Evolutionary conservation across 1,140 invertebrate genomes (phyloP), one percentile per base, ranked within the genome.

Genomic region (Diachasma alloeum): DNA sequence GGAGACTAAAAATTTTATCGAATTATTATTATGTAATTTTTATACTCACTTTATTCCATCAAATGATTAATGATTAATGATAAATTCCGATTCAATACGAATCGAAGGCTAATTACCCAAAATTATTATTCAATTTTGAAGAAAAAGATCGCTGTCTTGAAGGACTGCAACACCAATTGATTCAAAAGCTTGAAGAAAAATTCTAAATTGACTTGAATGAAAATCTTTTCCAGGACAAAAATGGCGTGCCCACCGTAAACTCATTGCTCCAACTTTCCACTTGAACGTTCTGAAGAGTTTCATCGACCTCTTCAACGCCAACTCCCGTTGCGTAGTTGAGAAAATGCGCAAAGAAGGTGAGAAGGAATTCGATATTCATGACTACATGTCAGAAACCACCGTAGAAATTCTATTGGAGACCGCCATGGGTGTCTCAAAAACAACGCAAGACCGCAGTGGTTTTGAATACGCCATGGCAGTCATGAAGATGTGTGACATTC

Each of bases 401-500:
- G 95, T 96, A 1, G 94, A 96, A 88, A 95, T 95, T 78, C 91
- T 96, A 63, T 88, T 96, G 73, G 94, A 95, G 91, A 95, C 94
- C 15, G 94, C 94, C 0, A 95, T 95, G 94, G 94, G 94, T 76
- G 94, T 95, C 0, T 94, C 93, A 78, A 94, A 94, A 81, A 91
- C 91, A 37, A 94, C 94, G 3, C 93, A 95, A 86, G 93, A 93
- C 73, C 92, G 92, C 80, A 94, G 93, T 76, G 94, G 94, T 19
- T 94, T 93, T 80, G 94, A 95, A 85, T 96, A 95, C 79, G 95
- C 95, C 0, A 93, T 95, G 93, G 94, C 95, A 75, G 95, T 96
- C 0, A 96, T 96, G 94, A 94, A 95, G 90, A 95, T 96, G 92
- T 95, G 94, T 80, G 94, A 95, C 77, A 95, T 96, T 74, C 91